Conservation (phyloP, 2,888 invertebrate species). For the Euclidia mi region DNA sequence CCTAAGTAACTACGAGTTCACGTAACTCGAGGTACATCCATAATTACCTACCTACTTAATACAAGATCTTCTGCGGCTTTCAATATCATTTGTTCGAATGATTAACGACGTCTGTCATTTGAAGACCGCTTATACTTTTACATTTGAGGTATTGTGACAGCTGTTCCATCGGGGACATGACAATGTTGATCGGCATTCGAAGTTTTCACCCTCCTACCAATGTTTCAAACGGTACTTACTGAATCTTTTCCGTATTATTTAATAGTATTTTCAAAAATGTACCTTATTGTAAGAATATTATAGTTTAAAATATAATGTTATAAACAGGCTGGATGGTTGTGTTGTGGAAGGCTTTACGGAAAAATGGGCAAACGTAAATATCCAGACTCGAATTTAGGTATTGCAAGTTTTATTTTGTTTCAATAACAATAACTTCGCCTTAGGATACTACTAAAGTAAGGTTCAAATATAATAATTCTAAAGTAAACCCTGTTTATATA, state of each 20-base stretch:
- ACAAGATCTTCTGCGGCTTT: constrained; percentile 19
- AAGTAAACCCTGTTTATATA: too few relatives aligned
- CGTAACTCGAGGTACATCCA: neutral
- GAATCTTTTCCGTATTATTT: constrained; percentile 16
- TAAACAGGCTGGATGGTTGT: too few relatives aligned
- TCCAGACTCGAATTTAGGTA: too few relatives aligned
- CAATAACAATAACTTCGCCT: too few relatives aligned
- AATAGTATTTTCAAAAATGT: neutral
- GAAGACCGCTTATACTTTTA: constrained; percentile 25
- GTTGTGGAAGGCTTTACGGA: too few relatives aligned
- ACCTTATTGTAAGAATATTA: too few relatives aligned
- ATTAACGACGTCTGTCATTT: constrained; percentile 50
- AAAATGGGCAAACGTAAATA: too few relatives aligned
- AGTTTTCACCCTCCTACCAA: constrained; percentile 32
- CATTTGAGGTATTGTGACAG: constrained; percentile 34
- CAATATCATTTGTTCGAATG: constrained; percentile 16
- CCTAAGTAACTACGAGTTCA: too few relatives aligned
- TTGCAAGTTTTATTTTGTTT: too few relatives aligned
- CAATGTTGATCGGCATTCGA: constrained; percentile 52
- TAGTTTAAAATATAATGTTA: too few relatives aligned
- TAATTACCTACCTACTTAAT: constrained; percentile 38
- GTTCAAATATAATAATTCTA: too few relatives aligned
- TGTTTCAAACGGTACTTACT: constrained; percentile 45
- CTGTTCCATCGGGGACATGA: constrained; percentile 28
- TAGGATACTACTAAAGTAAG: too few relatives aligned